phyloP scores from a whole-genome alignment of 1,140 invertebrate species.

The Musca vetustissima region DNA sequence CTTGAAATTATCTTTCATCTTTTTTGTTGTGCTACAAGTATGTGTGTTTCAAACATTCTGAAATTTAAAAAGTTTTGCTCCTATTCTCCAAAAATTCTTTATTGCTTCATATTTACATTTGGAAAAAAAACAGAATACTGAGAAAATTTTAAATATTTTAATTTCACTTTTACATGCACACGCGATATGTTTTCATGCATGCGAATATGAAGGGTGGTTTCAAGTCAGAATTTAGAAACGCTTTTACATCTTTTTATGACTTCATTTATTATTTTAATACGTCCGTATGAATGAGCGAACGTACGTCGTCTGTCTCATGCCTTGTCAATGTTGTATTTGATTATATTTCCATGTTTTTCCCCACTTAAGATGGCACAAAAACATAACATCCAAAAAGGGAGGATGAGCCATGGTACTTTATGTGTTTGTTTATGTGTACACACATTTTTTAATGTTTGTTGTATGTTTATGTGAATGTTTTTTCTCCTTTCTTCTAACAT shows the following conservation, averaged over 20 bases:
- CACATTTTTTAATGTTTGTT: not conserved
- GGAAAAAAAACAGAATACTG: not conserved
- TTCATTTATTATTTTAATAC: slow-evolving; percentile 11
- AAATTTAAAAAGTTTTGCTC: not conserved
- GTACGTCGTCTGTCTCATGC: too few relatives aligned
- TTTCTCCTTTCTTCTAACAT: not conserved
- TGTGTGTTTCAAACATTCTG: too few relatives aligned
- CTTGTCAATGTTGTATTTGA: too few relatives aligned
- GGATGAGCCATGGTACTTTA: not conserved
- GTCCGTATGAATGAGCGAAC: too few relatives aligned
- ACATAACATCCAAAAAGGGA: too few relatives aligned
- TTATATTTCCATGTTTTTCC: too few relatives aligned
- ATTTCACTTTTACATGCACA: slow-evolving; percentile 6
- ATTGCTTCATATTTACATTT: not conserved
- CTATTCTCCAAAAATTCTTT: too few relatives aligned
- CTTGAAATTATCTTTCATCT: too few relatives aligned
- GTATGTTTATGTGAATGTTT: not conserved
- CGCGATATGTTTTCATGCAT: not conserved
- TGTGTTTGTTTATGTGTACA: slow-evolving; percentile 4
- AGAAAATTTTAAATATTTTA: not conserved
- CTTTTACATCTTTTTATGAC: slow-evolving; percentile 10
- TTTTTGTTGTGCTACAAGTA: too few relatives aligned
- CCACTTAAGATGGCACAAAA: too few relatives aligned
- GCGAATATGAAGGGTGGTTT: not conserved
- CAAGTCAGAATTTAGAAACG: not conserved